Conservation (phyloP, 1,140 invertebrate genomes). For the Atta texana region DNA sequence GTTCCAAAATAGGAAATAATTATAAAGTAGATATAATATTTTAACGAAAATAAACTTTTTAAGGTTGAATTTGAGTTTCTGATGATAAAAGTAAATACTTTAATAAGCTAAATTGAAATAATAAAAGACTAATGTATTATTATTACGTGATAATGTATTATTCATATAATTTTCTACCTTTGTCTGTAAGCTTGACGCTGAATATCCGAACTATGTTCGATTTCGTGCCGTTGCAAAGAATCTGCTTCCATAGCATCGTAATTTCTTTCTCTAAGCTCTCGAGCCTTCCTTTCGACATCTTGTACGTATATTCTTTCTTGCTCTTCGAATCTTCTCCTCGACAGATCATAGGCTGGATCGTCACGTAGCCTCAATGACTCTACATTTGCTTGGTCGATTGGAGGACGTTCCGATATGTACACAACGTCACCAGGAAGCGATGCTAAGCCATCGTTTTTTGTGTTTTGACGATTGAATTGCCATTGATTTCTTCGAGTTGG, state of each 20-base stretch:
- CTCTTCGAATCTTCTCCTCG: slow-evolving; percentile 56
- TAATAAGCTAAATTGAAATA: too few relatives aligned
- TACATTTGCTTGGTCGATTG: slow-evolving; percentile 57
- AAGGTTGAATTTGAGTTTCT: too few relatives aligned
- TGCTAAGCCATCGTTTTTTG: slow-evolving; percentile 80
- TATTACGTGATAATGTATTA: not conserved
- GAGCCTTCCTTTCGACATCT: slow-evolving; percentile 83
- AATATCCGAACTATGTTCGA: slow-evolving; percentile 91
- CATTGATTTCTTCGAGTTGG: slow-evolving; percentile 89
- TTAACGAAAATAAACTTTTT: too few relatives aligned
- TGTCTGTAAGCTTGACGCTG: slow-evolving; percentile 84
- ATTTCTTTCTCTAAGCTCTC: slow-evolving; percentile 58
- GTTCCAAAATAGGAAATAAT: too few relatives aligned
- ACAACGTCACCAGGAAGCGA: slow-evolving; percentile 83
- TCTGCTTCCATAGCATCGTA: slow-evolving; percentile 88
- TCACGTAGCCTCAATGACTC: slow-evolving; percentile 57
- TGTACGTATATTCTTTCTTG: slow-evolving; percentile 84
- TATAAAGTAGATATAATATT: not conserved
- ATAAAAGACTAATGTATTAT: too few relatives aligned
- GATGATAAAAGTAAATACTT: too few relatives aligned
- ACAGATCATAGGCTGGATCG: slow-evolving; percentile 34
- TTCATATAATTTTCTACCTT: slow-evolving; percentile 44
- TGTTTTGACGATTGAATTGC: slow-evolving; percentile 91
- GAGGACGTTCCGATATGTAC: slow-evolving; percentile 53
- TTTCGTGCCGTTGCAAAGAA: slow-evolving; percentile 91